A percentile compares a stretch with the other conserved stretches of the same genome.
Conservation (phyloP, 2,888 invertebrate species). For the Drymonia ruficornis region DNA sequence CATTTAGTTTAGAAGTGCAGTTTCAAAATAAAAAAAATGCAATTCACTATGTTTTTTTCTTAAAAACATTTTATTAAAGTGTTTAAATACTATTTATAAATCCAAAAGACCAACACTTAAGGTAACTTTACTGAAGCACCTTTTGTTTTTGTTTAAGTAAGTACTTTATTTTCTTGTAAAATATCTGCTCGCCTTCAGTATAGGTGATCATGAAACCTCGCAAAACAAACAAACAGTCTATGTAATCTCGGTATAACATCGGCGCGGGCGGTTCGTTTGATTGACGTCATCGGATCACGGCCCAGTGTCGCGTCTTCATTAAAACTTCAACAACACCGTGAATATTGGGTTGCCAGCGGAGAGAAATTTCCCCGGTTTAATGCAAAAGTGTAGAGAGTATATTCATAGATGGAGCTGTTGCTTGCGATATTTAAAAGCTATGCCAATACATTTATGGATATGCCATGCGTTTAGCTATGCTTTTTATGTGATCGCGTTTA, state of each 20-base stretch:
- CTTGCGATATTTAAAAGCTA: too few species aligned
- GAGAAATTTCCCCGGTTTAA: background rate
- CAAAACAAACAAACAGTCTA: background rate
- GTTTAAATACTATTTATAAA: too few species aligned
- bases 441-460: too few species aligned
- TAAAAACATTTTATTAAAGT: too few species aligned
- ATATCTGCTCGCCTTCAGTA: background rate
- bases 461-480: too few species aligned
- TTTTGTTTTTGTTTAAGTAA: too few species aligned
- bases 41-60: too few species aligned
- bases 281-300: slow-evolving; percentile 1
- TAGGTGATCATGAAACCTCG: background rate
- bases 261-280: background rate
- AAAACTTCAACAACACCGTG: background rate
- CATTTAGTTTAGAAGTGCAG: too few species aligned
- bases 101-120: too few species aligned
- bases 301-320: slow-evolving; percentile 1
- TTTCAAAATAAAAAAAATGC: too few species aligned
- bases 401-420: background rate
- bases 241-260: background rate
- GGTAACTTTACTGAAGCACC: too few species aligned
- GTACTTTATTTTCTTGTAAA: background rate
- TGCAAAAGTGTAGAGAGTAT: background rate
- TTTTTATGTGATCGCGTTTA: too few species aligned
- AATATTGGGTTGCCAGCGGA: background rate